phyloP scores from a whole-genome alignment of 2,888 invertebrate genomes.

The Mythimna vitellina region DNA sequence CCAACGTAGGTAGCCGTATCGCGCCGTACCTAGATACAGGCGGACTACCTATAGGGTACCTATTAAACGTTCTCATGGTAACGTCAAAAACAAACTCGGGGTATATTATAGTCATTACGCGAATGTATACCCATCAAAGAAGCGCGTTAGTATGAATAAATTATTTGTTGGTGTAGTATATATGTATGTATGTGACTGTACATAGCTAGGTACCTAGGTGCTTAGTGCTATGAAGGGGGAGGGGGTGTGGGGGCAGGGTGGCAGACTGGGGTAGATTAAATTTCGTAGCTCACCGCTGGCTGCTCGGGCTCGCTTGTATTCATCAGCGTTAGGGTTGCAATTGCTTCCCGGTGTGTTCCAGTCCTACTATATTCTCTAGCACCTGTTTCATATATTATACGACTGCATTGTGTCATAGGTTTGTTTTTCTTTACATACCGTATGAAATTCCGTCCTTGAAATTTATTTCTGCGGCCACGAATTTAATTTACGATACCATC shows the following conservation, averaged over 20 bases:
- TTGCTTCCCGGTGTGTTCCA: constrained; percentile 80
- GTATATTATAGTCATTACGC: constrained; percentile 64
- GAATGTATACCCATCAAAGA: constrained; percentile 68
- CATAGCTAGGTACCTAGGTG: constrained; percentile 66
- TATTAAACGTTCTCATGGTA: constrained; percentile 81
- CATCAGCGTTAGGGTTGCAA: constrained; percentile 85
- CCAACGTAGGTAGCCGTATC: constrained; percentile 67
- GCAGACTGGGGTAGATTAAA: constrained; percentile 89
- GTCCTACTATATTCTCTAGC: constrained; percentile 62
- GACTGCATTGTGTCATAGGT: constrained; percentile 17
- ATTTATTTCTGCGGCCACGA: background rate
- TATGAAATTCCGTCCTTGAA: background rate
- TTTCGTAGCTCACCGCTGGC: constrained; percentile 84
- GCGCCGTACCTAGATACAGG: constrained; percentile 78
- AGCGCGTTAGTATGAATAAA: constrained; percentile 80
- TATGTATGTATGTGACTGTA: constrained; percentile 54
- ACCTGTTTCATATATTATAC: constrained; percentile 27
- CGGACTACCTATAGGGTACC: constrained; percentile 53
- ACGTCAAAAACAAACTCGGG: constrained; percentile 80
- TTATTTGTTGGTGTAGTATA: constrained; percentile 68
- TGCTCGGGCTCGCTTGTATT: constrained; percentile 84
- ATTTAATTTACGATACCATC: background rate
- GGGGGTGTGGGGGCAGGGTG: constrained; percentile 72
- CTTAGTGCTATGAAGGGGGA: constrained; percentile 59
- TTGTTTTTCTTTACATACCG: constrained; percentile 2